Percentiles rank a stretch among this genome's conserved stretches.
These are phyloP conservation scores for Sanderia malayensis DNA, from an alignment of 30 jellyfish, hydroid and myxozoan species.

Conservation along the genomic window DNA sequence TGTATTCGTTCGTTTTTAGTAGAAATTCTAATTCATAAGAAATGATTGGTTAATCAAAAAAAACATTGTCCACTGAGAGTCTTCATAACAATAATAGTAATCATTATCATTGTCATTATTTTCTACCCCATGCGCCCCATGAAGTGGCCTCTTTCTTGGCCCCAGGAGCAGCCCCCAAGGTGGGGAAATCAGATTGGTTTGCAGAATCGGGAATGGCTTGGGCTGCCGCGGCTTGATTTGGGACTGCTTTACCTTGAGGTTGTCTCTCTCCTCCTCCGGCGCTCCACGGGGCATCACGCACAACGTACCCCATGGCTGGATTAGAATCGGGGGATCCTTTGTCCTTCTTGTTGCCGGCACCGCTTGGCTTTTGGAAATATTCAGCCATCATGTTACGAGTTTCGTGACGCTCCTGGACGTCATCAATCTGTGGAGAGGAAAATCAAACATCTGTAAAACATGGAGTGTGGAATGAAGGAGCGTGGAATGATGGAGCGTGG, in stretches of 20 bases:
- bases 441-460: too few relatives aligned
- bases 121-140: slow-evolving; percentile 95
- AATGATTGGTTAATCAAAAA: too few relatives aligned
- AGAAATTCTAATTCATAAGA: too few relatives aligned
- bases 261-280: slow-evolving; percentile 14
- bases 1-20: too few relatives aligned
- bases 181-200: slow-evolving; percentile 75
- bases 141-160: slow-evolving; percentile 67
- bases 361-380: slow-evolving; percentile 60
- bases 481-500: too few relatives aligned
- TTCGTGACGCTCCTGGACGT: slow-evolving; percentile 80
- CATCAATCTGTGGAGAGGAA: slow-evolving; percentile 66
- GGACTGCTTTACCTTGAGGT: too few relatives aligned
- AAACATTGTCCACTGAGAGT: too few relatives aligned
- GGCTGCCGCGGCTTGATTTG: too few relatives aligned
- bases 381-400: slow-evolving; percentile 58
- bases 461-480: too few relatives aligned
- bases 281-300: slow-evolving; percentile 94
- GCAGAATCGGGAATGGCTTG: slow-evolving; percentile 77
- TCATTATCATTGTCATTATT: too few relatives aligned
- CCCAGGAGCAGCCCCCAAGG: slow-evolving; percentile 64
- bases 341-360: slow-evolving; percentile 26
- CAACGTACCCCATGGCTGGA: slow-evolving; percentile 81
- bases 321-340: slow-evolving; percentile 22
- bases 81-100: too few relatives aligned